Base-by-base conservation (phyloP, 2,797 vertebrate species). In the Eospalax fontanierii region DNA sequence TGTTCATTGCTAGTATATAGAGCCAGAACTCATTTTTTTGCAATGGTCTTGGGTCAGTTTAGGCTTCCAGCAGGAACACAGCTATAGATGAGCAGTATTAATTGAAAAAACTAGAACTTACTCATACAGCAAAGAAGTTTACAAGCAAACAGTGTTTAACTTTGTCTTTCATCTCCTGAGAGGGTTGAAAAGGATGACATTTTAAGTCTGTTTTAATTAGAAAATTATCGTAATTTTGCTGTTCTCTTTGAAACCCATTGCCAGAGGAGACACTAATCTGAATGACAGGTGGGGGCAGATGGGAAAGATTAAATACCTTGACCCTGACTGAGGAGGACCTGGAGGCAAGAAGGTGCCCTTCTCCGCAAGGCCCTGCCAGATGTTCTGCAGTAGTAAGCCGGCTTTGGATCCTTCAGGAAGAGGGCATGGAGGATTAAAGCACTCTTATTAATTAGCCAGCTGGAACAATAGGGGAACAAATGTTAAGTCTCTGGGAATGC, bases 301-400 rank as follows among this genome's bases (percentile, higher is more conserved):
- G 61, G 86, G 40, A 46, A 24, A 82, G 61, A 22, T 24, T 0
- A 57, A 6, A 43, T 1, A 0, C 11, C 21, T 1, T 2, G 21
- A 15, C 35, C 19, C 1, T 2, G 21, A 15, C n/a, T 16, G 5
- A 40, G 43, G 5, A 35, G 43, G n/a, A 43, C 76, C 59, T 10
- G 5, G 4, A 40, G 61, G 10, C 3, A 28, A 24, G 38, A 16
- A 0, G 0, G 1, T 12, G 24, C 3, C 3, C 35, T 63, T 14
- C 26, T 68, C 18, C 2, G 19, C 19, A 1, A 9, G n/a, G 54
- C 40, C 46, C 59, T 35, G 28, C 24, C 28, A 40, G 24, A 6
- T 0, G 0, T 10, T 22, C 11, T 3, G 0, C 11, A 2, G 8
- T 16, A 24, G 33, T 3, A 28, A 1, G 11, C 1, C 40, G 10